Conservation (phyloP, 2,888 invertebrate species). For the Auanema sp. region DNA sequence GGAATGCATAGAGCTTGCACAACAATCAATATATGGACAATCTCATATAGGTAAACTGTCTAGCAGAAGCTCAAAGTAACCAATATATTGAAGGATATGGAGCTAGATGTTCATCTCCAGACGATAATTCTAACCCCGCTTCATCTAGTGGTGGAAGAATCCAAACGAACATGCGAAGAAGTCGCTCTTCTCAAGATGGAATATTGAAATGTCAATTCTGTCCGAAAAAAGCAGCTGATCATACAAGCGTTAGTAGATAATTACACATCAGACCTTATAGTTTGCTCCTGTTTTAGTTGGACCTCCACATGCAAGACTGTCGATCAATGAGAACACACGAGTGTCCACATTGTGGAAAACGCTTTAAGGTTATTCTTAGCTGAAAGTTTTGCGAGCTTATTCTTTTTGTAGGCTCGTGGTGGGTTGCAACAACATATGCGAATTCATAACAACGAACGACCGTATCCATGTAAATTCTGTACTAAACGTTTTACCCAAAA, state of each 20-base stretch:
- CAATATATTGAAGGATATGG: background rate
- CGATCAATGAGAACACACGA: constrained; percentile 50
- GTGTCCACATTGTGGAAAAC: constrained; percentile 54
- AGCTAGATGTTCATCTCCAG: background rate
- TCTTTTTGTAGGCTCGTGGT: constrained; percentile 54
- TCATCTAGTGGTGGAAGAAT: constrained; percentile 1
- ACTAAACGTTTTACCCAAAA: constrained; percentile 62
- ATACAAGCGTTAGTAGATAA: constrained; percentile 31
- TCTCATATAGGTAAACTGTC: too few species aligned
- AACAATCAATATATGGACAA: too few species aligned
- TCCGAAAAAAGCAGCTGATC: constrained; percentile 51
- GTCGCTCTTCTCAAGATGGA: constrained; percentile 35
- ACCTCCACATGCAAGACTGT: constrained; percentile 56
- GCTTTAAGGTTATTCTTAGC: constrained; percentile 35
- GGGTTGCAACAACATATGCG: constrained; percentile 62
- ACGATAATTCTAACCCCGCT: background rate
- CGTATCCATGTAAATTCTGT: constrained; percentile 56
- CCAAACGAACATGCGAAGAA: constrained; percentile 17
- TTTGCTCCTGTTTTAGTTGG: constrained; percentile 42
- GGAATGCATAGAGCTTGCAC: too few species aligned
- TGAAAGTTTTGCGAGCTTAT: background rate
- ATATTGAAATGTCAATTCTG: constrained; percentile 56
- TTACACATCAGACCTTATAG: background rate
- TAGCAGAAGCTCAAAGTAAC: too few species aligned
- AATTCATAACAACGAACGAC: constrained; percentile 58